phyloP scores from a whole-genome alignment of 2,888 invertebrate species.

The Andricus quercusramuli region DNA sequence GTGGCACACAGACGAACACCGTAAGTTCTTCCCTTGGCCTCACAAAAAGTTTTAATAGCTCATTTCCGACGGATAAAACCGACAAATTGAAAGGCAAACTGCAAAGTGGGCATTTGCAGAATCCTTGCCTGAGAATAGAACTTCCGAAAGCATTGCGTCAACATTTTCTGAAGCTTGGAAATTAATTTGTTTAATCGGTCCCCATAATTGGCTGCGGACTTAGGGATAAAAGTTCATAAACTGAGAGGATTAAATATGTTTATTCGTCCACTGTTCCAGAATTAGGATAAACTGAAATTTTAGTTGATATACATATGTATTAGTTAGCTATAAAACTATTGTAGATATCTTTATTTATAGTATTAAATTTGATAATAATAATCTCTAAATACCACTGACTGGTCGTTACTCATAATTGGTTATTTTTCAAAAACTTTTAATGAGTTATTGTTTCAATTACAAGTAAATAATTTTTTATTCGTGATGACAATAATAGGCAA shows the following conservation, averaged over 20 bases:
- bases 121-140: slow-evolving; percentile 40
- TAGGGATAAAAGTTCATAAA: not conserved
- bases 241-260: not conserved
- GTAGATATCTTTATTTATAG: too few relatives aligned
- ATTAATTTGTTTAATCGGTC: not conserved
- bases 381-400: too few relatives aligned
- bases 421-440: too few relatives aligned
- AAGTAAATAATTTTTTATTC: too few relatives aligned
- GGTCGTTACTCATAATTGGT: too few relatives aligned
- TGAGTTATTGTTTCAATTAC: too few relatives aligned
- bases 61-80: slow-evolving; percentile 60
- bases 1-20: not conserved
- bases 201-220: not conserved
- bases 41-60: slow-evolving; percentile 63
- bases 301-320: not conserved
- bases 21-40: not conserved
- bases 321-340: not conserved
- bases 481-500: too few relatives aligned
- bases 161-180: slow-evolving; percentile 45
- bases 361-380: too few relatives aligned
- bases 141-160: slow-evolving; percentile 55
- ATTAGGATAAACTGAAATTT: not conserved
- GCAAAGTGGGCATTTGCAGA: slow-evolving; percentile 55
- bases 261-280: not conserved
- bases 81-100: slow-evolving; percentile 64